A percentile compares a stretch with the other conserved stretches of the same genome.
Evolutionary conservation across 2,888 invertebrate genomes (phyloP).

Genomic region (Drosophila greeni): DNA sequence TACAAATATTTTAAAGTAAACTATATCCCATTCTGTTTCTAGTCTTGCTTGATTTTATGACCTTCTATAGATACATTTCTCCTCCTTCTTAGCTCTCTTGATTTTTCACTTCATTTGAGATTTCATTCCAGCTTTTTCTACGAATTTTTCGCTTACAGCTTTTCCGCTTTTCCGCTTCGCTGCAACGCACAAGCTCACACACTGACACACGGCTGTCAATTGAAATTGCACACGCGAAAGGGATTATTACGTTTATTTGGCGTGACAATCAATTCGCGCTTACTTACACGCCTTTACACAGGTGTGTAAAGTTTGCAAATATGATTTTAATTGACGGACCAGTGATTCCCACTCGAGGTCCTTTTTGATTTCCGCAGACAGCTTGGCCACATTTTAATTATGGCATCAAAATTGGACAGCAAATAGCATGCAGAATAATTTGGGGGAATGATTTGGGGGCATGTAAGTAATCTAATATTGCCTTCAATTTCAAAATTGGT

Average conservation of each 20-base stretch:
- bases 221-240: slow-evolving; percentile 2
- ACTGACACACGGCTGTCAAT: slow-evolving; percentile 4
- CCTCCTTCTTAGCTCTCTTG: neutral
- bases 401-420: neutral
- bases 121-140: neutral
- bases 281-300: neutral
- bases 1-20: too few relatives aligned
- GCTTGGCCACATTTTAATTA: neutral
- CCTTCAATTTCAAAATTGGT: neutral
- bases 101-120: slow-evolving; percentile 8
- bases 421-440: neutral
- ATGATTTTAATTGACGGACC: slow-evolving; percentile 19
- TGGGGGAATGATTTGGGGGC: too few relatives aligned
- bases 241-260: slow-evolving; percentile 1
- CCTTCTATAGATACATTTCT: too few relatives aligned
- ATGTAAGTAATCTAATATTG: neutral
- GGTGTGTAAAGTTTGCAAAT: neutral
- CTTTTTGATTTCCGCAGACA: neutral
- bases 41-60: too few relatives aligned
- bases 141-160: neutral
- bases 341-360: neutral
- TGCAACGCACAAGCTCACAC: neutral
- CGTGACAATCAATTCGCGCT: slow-evolving; percentile 8
- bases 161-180: slow-evolving; percentile 24
- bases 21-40: too few relatives aligned